Conservation (phyloP, 2,113 vertebrate species). For the Pipra filicauda region DNA sequence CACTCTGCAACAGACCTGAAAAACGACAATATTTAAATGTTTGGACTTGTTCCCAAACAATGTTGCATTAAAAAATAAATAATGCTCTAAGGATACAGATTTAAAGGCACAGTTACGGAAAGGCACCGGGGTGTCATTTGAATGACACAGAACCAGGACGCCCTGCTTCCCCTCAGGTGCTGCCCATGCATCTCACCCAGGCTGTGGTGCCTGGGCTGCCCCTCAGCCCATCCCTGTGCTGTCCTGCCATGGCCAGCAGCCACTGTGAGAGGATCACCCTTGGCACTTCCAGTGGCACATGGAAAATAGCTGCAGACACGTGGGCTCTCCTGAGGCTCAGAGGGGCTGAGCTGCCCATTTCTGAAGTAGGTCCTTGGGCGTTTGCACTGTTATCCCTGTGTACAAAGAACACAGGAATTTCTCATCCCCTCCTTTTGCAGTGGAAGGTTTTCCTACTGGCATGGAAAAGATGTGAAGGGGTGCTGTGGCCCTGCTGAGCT, state of each 20-base stretch:
- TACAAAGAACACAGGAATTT: not conserved
- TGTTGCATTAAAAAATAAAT: not conserved
- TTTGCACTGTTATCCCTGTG: not conserved
- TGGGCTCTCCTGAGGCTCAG: not conserved
- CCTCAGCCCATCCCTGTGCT: not conserved
- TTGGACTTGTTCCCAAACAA: not conserved
- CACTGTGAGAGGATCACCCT: constrained; percentile 13
- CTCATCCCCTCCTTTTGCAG: not conserved
- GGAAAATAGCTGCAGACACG: not conserved
- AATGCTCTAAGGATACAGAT: not conserved
- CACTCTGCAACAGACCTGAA: not conserved
- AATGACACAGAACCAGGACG: not conserved
- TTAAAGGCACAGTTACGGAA: not conserved
- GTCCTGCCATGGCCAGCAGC: not conserved
- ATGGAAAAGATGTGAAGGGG: fast-evolving
- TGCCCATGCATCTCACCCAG: not conserved
- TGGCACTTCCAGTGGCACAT: not conserved
- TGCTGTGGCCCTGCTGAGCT: not conserved
- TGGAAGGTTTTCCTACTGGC: not conserved
- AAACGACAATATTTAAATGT: not conserved
- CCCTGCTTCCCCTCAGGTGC: not conserved
- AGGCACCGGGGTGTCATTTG: not conserved
- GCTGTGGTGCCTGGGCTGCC: not conserved
- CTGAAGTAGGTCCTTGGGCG: not conserved
- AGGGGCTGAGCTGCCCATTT: not conserved